Conservation (phyloP, 1,140 invertebrate species). For the Oncopeltus fasciatus region DNA sequence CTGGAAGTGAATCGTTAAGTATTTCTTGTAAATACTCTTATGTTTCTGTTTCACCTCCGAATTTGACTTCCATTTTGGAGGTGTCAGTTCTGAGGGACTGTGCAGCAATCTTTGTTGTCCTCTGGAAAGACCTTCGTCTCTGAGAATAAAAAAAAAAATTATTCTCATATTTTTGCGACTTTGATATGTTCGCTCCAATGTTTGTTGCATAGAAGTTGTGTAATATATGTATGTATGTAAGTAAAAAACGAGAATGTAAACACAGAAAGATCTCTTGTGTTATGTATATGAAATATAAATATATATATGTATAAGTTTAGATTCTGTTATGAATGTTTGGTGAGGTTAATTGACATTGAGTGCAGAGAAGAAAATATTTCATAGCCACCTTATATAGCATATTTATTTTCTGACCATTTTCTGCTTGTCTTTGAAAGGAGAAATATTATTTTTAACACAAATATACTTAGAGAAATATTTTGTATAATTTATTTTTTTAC, state of each 20-base stretch:
- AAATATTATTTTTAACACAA: slow-evolving; percentile 1
- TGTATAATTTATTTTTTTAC: slow-evolving; percentile 2
- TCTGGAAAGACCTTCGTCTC: slow-evolving; percentile 24
- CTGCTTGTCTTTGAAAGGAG: neutral
- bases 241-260: neutral
- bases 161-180: slow-evolving; percentile 1
- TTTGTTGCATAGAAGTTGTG: neutral
- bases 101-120: neutral
- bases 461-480: slow-evolving; percentile 1
- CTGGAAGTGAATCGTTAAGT: slow-evolving; percentile 1
- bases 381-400: neutral
- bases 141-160: neutral
- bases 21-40: slow-evolving; percentile 18
- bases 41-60: slow-evolving; percentile 2
- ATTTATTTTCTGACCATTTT: neutral
- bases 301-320: neutral
- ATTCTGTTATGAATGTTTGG: neutral
- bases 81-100: neutral
- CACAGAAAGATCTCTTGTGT: slow-evolving; percentile 8
- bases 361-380: neutral
- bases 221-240: slow-evolving; percentile 1
- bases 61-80: neutral
- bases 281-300: neutral
- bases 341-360: neutral
- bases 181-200: neutral